These are phyloP conservation scores for Amphilophus citrinellus DNA, from an alignment of 2,113 vertebrate species.

Conservation along the genomic window DNA sequence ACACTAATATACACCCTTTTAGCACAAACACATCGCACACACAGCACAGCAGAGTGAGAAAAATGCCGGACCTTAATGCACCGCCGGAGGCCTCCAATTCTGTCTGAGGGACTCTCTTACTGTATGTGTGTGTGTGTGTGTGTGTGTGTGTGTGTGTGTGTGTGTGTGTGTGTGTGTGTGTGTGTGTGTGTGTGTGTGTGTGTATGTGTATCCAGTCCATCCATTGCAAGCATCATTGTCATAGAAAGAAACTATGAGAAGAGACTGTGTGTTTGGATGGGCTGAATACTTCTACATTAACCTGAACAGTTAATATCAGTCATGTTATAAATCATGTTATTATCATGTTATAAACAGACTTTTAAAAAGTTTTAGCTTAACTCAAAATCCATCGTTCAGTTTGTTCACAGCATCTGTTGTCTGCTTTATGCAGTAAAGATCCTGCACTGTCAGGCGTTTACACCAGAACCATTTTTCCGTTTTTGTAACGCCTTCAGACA, in stretches of 20 bases:
- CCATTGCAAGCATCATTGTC: background rate
- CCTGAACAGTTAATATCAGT: background rate
- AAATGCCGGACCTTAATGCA: slow-evolving; percentile 55
- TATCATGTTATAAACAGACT: no score
- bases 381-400: background rate
- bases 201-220: slow-evolving; percentile 50
- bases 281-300: background rate
- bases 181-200: slow-evolving; percentile 20
- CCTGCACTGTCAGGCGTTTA: no score
- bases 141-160: slow-evolving; percentile 31
- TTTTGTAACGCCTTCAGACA: no score
- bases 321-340: no score
- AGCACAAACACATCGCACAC: slow-evolving; percentile 49
- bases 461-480: no score
- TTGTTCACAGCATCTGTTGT: background rate
- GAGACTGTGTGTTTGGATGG: background rate
- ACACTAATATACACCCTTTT: slow-evolving; percentile 50
- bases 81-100: slow-evolving; percentile 39
- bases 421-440: no score
- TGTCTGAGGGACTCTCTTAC: slow-evolving; percentile 22
- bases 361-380: background rate
- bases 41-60: slow-evolving; percentile 38
- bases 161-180: slow-evolving; percentile 5
- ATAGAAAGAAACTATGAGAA: background rate
- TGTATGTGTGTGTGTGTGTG: slow-evolving; percentile 11